Percentiles rank a stretch among this genome's conserved stretches.
Conservation (phyloP, 1,140 invertebrate species). For the Gerris buenoi region DNA sequence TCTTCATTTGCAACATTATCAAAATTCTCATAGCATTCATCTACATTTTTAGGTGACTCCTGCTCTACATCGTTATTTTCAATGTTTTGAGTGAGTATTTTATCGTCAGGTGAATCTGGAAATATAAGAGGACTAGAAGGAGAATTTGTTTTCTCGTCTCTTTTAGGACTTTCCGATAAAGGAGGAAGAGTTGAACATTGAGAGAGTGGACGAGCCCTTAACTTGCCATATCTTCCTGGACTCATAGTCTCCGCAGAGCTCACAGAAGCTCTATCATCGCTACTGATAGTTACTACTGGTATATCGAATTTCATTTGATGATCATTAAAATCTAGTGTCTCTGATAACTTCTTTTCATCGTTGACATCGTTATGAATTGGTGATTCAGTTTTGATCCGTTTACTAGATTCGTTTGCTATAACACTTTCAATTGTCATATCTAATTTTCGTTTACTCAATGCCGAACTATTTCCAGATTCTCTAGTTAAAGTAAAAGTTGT, state of each 20-base stretch:
- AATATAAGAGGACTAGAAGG: not conserved
- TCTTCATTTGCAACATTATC: no score
- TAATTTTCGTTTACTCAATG: not conserved
- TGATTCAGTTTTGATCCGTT: not conserved
- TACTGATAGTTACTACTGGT: not conserved
- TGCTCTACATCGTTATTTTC: no score
- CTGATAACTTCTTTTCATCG: no score
- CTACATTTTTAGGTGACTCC: no score
- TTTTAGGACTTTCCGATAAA: not conserved
- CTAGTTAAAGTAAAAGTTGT: not conserved
- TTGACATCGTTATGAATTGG: not conserved
- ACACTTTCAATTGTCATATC: no score
- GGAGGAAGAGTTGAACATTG: not conserved
- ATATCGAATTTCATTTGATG: no score
- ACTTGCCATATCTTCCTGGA: not conserved
- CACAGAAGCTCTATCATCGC: not conserved
- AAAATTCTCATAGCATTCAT: no score
- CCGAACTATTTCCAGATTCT: not conserved
- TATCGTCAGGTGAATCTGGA: not conserved
- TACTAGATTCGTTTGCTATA: not conserved
- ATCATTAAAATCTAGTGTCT: no score
- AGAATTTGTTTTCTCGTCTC: not conserved
- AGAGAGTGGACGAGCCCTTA: not conserved
- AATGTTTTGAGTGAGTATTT: no score
- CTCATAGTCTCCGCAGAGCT: not conserved